Conservation (phyloP, 2,888 invertebrate genomes). For the Pachymerium ferrugineum region DNA sequence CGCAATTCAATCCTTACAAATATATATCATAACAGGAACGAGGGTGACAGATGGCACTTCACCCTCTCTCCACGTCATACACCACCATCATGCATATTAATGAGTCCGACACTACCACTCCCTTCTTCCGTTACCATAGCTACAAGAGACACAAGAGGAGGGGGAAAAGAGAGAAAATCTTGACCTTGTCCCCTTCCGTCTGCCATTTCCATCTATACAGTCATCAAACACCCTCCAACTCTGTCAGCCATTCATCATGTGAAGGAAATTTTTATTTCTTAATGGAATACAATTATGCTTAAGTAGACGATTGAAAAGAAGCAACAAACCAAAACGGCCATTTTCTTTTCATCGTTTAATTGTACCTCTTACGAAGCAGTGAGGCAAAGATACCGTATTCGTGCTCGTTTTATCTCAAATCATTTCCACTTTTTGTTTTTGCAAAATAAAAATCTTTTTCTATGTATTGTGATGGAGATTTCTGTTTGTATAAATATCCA, state of each 20-base stretch:
- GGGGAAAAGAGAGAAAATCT: slow-evolving; percentile 23
- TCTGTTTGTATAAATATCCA: slow-evolving; percentile 1
- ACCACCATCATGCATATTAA: slow-evolving; percentile 23
- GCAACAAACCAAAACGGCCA: slow-evolving; percentile 27
- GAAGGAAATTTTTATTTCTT: slow-evolving; percentile 15
- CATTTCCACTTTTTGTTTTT: background rate
- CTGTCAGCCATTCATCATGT: slow-evolving; percentile 15
- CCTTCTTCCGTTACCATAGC: slow-evolving; percentile 5
- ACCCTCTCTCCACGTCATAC: slow-evolving; percentile 20
- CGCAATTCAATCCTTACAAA: slow-evolving; percentile 27
- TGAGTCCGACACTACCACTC: slow-evolving; percentile 12
- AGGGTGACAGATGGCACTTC: slow-evolving; percentile 25
- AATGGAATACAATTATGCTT: slow-evolving; percentile 24
- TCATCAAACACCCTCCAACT: slow-evolving; percentile 23
- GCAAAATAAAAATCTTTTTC: background rate
- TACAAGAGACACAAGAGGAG: slow-evolving; percentile 23
- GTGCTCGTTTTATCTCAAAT: too few relatives aligned
- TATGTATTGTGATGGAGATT: slow-evolving; percentile 6
- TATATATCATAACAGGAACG: slow-evolving; percentile 27
- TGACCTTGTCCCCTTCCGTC: slow-evolving; percentile 25
- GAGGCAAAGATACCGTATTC: too few relatives aligned
- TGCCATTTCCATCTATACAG: slow-evolving; percentile 23
- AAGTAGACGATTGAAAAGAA: slow-evolving; percentile 17
- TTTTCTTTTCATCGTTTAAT: slow-evolving; percentile 23
- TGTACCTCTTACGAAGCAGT: background rate